A percentile compares a stretch with the other conserved stretches of the same genome.
Evolutionary conservation across 53 echinoderm and acorn worm species (phyloP).

Genomic region (Luidia sarsii): DNA sequence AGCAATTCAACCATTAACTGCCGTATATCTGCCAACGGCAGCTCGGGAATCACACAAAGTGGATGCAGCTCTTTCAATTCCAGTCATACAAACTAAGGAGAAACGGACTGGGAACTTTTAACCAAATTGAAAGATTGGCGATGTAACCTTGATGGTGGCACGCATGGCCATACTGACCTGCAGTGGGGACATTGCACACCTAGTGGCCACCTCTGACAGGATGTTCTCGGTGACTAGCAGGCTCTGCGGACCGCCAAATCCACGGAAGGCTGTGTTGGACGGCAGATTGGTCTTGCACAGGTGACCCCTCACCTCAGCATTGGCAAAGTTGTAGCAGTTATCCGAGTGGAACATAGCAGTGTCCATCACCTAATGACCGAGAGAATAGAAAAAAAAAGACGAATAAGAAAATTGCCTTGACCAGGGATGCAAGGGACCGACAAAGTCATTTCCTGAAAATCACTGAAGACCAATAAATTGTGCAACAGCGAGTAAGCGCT

Average conservation of each 20-base stretch:
- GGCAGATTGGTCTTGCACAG: conserved; percentile 86
- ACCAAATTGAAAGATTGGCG: not conserved
- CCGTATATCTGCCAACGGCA: not conserved
- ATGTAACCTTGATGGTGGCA: not conserved
- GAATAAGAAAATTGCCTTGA: not conserved
- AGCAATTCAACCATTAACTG: too few species aligned
- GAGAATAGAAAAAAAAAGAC: not conserved
- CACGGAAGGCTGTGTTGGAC: conserved; percentile 86
- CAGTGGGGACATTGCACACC: conserved; percentile 65
- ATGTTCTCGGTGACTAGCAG: conserved; percentile 74
- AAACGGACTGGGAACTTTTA: too few species aligned
- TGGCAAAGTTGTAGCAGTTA: conserved; percentile 69
- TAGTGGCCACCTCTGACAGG: conserved; percentile 74
- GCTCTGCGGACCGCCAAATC: conserved; percentile 85
- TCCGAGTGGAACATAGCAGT: conserved; percentile 76
- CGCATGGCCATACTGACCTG: conserved; percentile 38
- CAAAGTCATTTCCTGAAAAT: not conserved
- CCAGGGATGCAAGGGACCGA: not conserved
- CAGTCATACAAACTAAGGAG: not conserved
- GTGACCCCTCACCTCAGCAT: conserved; percentile 53
- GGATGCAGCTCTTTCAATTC: too few species aligned
- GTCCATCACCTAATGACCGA: conserved; percentile 78
- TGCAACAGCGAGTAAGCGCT: not conserved
- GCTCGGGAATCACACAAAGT: not conserved
- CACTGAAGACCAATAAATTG: too few species aligned